Evolutionary conservation across 2,797 vertebrate genomes (phyloP), one percentile per base, ranked within the genome.

Genomic region (Tauraco hartlaubi): DNA sequence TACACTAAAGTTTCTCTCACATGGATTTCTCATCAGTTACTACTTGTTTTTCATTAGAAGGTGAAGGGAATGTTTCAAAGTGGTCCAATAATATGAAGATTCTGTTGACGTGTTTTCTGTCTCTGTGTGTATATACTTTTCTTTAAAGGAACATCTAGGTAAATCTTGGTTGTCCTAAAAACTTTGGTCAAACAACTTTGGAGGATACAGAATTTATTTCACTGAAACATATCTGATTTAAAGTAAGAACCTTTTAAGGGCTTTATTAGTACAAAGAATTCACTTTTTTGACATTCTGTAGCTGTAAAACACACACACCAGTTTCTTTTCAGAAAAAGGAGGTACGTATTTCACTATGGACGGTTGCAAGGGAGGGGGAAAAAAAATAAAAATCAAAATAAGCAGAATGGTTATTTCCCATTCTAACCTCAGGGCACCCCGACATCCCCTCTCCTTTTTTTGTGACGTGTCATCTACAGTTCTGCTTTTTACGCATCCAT

Each of bases 21-120:
- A 0, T 52, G 37, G 19, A 33, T 55, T 75, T 91, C 35, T 84
- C 55, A 15, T 67, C 56, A 21, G 37, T 67, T 49, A 55, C 33
- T 74, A 33, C 23, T 23, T 15, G 15, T 64, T 64, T 84, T 94
- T 80, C 87, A 55, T 46, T 33, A 84, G n/a, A 56, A 92, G 28
- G 66, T 76, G 49, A 92, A 90, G 23, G 71, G 25, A 84, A 86
- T 88, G 66, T 76, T 86, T 91, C 55, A 85, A 85, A 61, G 22
- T 85, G 81, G 85, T 71, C 68, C 83, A 72, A 88, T 26, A 76
- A 35, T 33, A 82, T 15, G 21, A 90, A 88, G 71, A 90, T 80
- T 85, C 89, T 64, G 41, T 62, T 92, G 88, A 78, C 31, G 5
- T 20, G 14, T 59, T 59, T 88, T 74, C 75, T 82, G 59, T 46